A percentile compares a stretch with the other conserved stretches of the same genome.
These are phyloP conservation scores for Leucophenga varia DNA, from an alignment of 1,140 invertebrate species.

Conservation along the genomic window DNA sequence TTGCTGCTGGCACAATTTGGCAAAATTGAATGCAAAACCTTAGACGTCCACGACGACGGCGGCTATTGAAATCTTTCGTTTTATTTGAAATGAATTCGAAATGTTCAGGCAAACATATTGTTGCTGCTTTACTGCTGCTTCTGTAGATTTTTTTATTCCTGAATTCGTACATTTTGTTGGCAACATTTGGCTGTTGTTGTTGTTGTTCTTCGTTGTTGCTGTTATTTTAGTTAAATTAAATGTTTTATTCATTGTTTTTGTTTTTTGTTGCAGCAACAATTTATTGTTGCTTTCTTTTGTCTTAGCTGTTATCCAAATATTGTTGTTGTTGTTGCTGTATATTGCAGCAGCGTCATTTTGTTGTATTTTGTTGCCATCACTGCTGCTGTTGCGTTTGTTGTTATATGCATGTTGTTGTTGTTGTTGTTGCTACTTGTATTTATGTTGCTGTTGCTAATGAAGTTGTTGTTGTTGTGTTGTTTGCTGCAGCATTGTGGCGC, in stretches of 20 bases:
- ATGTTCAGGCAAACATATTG: no score
- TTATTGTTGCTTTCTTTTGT: background rate
- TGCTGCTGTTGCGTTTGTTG: no score
- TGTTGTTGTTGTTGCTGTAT: no score
- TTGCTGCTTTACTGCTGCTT: conserved; percentile 6
- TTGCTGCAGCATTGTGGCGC: conserved; percentile 2
- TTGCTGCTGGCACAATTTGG: conserved; percentile 30
- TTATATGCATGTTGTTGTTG: conserved; percentile 15
- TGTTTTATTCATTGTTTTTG: background rate
- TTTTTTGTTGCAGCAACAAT: background rate
- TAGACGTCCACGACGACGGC: conserved; percentile 49
- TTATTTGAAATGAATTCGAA: no score
- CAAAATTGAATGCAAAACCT: conserved; percentile 25
- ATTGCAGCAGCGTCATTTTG: no score
- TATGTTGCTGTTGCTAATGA: no score
- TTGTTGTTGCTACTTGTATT: no score
- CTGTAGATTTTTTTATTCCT: conserved; percentile 1
- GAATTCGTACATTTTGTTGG: background rate
- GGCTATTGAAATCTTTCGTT: conserved; percentile 55
- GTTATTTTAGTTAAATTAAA: background rate
- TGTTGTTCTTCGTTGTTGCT: background rate
- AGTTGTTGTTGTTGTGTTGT: no score
- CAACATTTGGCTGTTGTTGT: background rate
- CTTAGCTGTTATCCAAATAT: background rate
- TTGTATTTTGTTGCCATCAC: no score